Evolutionary conservation across 2,113 vertebrate genomes (phyloP).

Genomic region (Rhynchopsitta pachyrhyncha): DNA sequence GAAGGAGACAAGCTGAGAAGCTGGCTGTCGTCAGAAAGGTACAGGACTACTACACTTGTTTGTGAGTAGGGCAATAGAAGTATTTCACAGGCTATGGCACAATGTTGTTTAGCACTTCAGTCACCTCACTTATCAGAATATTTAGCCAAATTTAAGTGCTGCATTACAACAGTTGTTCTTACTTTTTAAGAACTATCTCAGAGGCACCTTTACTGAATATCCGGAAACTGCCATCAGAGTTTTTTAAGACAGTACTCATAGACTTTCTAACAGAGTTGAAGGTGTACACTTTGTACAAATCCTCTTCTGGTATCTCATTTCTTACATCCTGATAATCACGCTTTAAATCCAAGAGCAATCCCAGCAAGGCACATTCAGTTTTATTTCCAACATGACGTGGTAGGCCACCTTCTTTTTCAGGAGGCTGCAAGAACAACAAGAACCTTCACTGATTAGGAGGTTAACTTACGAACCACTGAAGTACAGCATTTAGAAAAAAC

Average conservation of each 20-base stretch:
- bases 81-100: background rate
- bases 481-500: background rate
- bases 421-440: constrained; percentile 80
- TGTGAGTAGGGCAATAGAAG: background rate
- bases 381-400: constrained; percentile 98
- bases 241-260: constrained; percentile 98
- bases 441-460: background rate
- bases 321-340: constrained; percentile 94
- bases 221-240: constrained; percentile 93
- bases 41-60: background rate
- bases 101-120: background rate
- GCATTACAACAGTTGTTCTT: constrained; percentile 63
- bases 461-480: background rate
- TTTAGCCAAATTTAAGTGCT: background rate
- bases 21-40: background rate
- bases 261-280: constrained; percentile 99
- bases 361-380: constrained; percentile 99
- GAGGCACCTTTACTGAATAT: constrained; percentile 99
- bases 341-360: constrained; percentile 91
- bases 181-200: constrained; percentile 98
- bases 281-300: constrained; percentile 98
- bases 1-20: background rate
- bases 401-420: constrained; percentile 97
- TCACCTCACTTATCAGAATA: background rate
- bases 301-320: constrained; percentile 96